These are phyloP conservation scores for Furcifer pardalis DNA, from an alignment of 2,797 vertebrate genomes.

Conservation along the genomic window DNA sequence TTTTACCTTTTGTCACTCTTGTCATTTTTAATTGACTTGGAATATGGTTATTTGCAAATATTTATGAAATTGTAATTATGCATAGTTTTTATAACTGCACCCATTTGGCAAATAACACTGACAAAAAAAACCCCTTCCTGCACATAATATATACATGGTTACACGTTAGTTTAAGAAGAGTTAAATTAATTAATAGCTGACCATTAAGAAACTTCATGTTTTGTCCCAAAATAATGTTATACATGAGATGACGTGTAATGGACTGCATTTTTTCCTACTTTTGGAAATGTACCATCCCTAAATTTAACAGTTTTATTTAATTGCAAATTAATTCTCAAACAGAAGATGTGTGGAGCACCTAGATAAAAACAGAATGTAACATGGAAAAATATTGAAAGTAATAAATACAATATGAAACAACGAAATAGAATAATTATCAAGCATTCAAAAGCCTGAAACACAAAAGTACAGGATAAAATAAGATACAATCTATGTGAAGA, in stretches of 20 bases:
- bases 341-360: background rate
- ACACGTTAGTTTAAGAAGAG: background rate
- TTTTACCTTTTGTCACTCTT: conserved; percentile 28
- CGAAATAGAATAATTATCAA: conserved; percentile 26
- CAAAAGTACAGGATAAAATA: background rate
- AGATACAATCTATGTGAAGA: background rate
- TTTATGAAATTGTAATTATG: conserved; percentile 11
- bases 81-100: background rate
- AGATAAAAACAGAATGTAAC: background rate
- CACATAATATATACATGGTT: background rate
- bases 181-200: conserved; percentile 14
- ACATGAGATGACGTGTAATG: conserved; percentile 9
- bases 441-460: conserved; percentile 12
- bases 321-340: background rate
- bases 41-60: background rate
- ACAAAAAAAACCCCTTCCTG: background rate
- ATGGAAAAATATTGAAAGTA: conserved; percentile 37
- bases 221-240: background rate
- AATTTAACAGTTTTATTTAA: background rate
- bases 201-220: conserved; percentile 26
- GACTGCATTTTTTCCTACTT: background rate
- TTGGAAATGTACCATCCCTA: background rate
- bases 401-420: conserved; percentile 10
- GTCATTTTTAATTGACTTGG: conserved; percentile 34
- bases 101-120: background rate